phyloP scores from a whole-genome alignment of 2,797 vertebrate genomes.

The Tiaroga cobitis region DNA sequence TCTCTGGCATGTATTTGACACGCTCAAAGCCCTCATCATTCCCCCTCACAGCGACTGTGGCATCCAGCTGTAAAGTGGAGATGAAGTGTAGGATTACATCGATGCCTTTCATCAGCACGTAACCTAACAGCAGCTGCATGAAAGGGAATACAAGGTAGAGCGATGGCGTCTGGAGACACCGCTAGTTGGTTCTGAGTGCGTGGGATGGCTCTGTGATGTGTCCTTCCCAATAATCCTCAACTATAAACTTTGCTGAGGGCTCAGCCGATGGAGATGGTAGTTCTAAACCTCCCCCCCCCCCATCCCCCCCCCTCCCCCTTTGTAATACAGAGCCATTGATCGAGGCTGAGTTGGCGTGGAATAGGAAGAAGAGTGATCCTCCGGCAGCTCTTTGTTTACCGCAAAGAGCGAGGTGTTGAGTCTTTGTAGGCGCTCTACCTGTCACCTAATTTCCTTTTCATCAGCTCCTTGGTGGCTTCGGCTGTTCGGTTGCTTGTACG shows the following conservation, averaged over 20 bases:
- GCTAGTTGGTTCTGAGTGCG: slow-evolving; percentile 34
- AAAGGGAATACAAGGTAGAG: slow-evolving; percentile 52
- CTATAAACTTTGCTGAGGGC: slow-evolving; percentile 43
- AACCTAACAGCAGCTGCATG: slow-evolving; percentile 47
- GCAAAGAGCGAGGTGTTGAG: slow-evolving; percentile 10
- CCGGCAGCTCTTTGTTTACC: background rate
- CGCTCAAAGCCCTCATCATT: slow-evolving; percentile 38
- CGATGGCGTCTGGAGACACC: slow-evolving; percentile 42
- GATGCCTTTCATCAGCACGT: slow-evolving; percentile 45
- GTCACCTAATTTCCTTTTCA: slow-evolving; percentile 27
- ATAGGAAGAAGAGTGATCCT: slow-evolving; percentile 14
- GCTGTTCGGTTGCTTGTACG: background rate
- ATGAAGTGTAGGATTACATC: slow-evolving; percentile 28
- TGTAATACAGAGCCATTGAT: slow-evolving; percentile 29
- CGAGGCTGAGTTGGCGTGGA: slow-evolving; percentile 10
- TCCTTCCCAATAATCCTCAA: slow-evolving; percentile 56
- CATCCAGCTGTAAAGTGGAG: slow-evolving; percentile 30
- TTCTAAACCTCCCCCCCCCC: background rate
- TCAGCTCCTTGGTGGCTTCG: background rate
- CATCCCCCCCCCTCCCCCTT: background rate
- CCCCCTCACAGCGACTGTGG: slow-evolving; percentile 7
- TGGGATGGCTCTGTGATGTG: slow-evolving; percentile 54
- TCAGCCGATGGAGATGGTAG: slow-evolving; percentile 30
- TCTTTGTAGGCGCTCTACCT: slow-evolving; percentile 24
- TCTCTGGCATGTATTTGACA: slow-evolving; percentile 44